Percentiles rank a stretch among this genome's conserved stretches.
phyloP scores from a whole-genome alignment of 2,113 vertebrate species.

The Cyphomyrus discorhynchus region DNA sequence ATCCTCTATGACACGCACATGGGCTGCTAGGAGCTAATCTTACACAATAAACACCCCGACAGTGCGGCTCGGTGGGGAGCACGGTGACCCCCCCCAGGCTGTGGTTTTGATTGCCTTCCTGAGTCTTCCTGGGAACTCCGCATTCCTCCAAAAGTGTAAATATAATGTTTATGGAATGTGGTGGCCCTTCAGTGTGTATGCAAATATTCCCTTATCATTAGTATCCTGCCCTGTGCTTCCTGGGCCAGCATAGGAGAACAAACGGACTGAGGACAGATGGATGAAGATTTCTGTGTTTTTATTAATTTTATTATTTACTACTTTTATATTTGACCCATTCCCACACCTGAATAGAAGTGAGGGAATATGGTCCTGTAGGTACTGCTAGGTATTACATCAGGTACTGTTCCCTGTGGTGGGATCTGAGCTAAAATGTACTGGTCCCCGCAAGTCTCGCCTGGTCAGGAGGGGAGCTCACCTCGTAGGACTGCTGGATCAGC shows the following conservation, averaged over 20 bases:
- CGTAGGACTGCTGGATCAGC: conserved; percentile 79
- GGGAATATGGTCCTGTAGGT: neutral
- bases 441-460: no score
- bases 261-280: no score
- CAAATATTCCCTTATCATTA: no score
- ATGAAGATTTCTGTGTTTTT: no score
- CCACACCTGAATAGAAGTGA: neutral
- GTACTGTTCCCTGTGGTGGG: neutral
- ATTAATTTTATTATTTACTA: no score
- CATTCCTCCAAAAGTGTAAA: no score
- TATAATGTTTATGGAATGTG: no score
- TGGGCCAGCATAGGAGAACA: no score
- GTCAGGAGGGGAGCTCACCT: conserved; percentile 54
- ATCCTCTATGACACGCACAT: neutral
- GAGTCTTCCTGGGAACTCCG: neutral
- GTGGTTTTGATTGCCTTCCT: neutral
- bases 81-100: neutral
- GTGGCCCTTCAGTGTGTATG: no score
- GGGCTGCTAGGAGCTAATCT: neutral
- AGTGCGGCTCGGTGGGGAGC: neutral
- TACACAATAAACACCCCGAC: neutral
- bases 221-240: no score
- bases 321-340: no score
- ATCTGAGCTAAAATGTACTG: neutral
- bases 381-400: neutral